Evolutionary conservation across 1,140 invertebrate genomes (phyloP), one percentile per base, ranked within the genome.

Genomic region (Ostrea edulis): DNA sequence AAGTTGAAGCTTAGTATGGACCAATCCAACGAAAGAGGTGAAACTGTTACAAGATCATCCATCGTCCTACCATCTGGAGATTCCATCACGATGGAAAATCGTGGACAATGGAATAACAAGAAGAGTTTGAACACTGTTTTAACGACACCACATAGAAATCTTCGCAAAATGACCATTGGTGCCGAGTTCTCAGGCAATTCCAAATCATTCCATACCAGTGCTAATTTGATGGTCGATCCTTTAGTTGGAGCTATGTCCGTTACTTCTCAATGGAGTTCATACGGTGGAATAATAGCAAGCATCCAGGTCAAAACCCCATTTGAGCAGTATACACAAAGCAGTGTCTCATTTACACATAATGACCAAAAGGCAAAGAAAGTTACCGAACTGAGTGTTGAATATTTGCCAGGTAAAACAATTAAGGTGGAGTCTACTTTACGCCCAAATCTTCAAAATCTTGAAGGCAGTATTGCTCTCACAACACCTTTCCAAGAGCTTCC

Each of bases 261-360:
- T 29, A 65, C 84, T 52, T 82, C 88, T 0, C 54, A 77, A 29
- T 87, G 86, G 90, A 87, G 87, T 82, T 54, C 84, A 14, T 53
- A 58, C 25, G 86, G 82, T 86, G 91, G 90, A 22, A 81, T 91
- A 4, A 87, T 82, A 4, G 89, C 90, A 14, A 91, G 82, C 11
- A 35, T 91, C n/a, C 83, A 86, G 20, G 11, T 92, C 4, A 89
- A 92, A 51, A 92, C 90, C 1, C 89, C 89, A 55, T 92, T 89
- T 85, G 25, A 81, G 12, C 29, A 86, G 14, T 29, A 86, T 62
- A 81, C 84, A 29, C 88, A 91, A 83, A 22, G 82, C 25, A 84
- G 89, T 35, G 62, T 90, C 55, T 85, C 77, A 62, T 44, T 85
- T 17, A 87, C 81, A 22, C 89, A 83, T 58, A 85, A 84, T 35